A percentile compares a stretch with the other conserved stretches of the same genome.
Evolutionary conservation across 2,888 invertebrate species (phyloP).

Genomic region (Eupithecia centaureata): DNA sequence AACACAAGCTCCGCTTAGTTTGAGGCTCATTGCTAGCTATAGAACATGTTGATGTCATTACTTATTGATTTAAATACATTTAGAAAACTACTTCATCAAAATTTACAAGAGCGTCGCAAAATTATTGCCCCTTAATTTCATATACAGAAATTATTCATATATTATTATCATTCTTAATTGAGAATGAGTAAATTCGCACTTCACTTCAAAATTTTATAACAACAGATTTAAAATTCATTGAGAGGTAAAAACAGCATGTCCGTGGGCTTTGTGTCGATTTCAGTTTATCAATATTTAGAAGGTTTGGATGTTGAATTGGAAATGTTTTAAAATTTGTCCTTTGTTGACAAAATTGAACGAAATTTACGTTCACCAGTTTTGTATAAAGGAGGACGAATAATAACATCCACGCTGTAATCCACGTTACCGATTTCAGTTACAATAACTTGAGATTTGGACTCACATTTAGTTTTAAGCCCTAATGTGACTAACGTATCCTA

Average conservation of each 20-base stretch:
- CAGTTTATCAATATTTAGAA: neutral
- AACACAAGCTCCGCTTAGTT: neutral
- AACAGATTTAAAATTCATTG: slow-evolving; percentile 20
- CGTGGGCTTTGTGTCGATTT: neutral
- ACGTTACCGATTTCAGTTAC: no score
- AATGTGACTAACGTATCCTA: no score
- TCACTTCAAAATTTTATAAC: slow-evolving; percentile 4
- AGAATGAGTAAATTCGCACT: neutral
- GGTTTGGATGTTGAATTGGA: neutral
- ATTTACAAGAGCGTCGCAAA: neutral
- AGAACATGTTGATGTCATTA: no score
- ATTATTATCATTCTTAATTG: neutral
- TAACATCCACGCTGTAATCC: no score
- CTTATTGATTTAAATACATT: neutral
- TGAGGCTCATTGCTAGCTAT: neutral
- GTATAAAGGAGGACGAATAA: neutral
- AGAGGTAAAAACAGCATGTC: slow-evolving; percentile 16
- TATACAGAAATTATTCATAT: neutral
- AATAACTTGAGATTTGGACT: no score
- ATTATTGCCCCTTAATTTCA: neutral
- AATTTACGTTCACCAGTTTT: neutral
- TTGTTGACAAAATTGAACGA: neutral
- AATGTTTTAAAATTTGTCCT: neutral
- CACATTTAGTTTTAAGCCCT: no score
- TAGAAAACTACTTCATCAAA: neutral